Percentiles rank a stretch among this genome's conserved stretches.
Conservation (phyloP, 2,888 invertebrate species). For the Exocentrus adspersus region DNA sequence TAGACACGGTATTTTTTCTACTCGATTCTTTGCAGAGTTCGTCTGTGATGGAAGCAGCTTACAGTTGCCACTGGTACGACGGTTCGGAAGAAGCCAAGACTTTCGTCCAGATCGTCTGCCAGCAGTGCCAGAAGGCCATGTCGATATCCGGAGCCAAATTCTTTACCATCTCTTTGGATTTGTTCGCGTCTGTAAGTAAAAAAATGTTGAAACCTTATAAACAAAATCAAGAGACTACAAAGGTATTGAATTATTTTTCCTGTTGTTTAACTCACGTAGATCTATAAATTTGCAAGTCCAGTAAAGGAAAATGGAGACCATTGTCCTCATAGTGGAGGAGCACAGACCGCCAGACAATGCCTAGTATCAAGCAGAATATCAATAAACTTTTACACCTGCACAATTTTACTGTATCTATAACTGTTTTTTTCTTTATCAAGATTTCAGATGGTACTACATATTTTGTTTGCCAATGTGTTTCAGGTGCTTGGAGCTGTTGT, state of each 20-base stretch:
- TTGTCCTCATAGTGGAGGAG: neutral
- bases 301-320: neutral
- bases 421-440: neutral
- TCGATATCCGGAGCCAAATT: constrained; percentile 90
- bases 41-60: constrained; percentile 91
- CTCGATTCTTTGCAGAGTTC: constrained; percentile 72
- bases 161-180: constrained; percentile 86
- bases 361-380: neutral
- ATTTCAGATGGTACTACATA: too few species aligned
- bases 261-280: neutral
- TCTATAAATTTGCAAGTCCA: neutral
- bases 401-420: neutral
- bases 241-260: too few species aligned
- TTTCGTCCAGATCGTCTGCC: constrained; percentile 90
- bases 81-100: constrained; percentile 91
- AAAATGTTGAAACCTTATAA: too few species aligned
- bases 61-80: constrained; percentile 91
- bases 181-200: constrained; percentile 84
- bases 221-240: too few species aligned
- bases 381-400: neutral
- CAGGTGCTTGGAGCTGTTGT: constrained; percentile 89
- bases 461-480: too few species aligned
- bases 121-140: constrained; percentile 90
- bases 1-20: neutral
- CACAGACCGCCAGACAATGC: neutral